Evolutionary conservation across 2,113 vertebrate genomes (phyloP), one percentile per base, ranked within the genome.

Genomic region (Sylvilagus bachmani): DNA sequence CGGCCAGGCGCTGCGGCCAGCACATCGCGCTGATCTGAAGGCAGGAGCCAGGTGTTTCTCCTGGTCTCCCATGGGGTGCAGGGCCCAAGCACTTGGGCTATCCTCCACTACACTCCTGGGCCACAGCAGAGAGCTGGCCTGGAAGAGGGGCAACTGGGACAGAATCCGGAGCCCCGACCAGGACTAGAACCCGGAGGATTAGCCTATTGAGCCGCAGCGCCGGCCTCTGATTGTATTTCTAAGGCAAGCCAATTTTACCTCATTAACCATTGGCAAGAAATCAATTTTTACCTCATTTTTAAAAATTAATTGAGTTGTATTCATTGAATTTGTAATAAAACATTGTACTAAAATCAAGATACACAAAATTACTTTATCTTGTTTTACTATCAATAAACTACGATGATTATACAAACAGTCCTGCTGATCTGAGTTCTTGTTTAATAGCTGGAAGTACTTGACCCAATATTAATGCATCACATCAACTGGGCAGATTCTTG

Each of bases 241-340:
- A 89, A 31, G n/a, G 22, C 7, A 86, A 87, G 64, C 6, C 36
- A 74, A 89, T 93, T 93, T 91, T 66, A 89, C 6, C 29, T 83
- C 51, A 92, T 96, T 91, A 91, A 87, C 24, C 87, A 91, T 74
- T 96, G 25, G 17, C 85, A 79, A 61, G 16, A 4, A 53, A 51
- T 62, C 36, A 24, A 75, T 94, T 97, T 94, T 86, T 69, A 93
- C 31, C 10, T 81, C 44, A 82, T 49, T 94, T 97, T 21, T 5
- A 16, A 27, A 96, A 87, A 80, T 29, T 88, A 78, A 91, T 71
- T 96, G 78, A 90, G 31, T 73, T 95, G 44, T 83, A 13, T 29
- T 92, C 44, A 77, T 6, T 75, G 86, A 73, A 80, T 92, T 33
- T 88, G 24, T 81, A 81, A 90, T 33, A 90, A 86, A 82, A 90